These are phyloP conservation scores for Pantherophis alleghaniensis DNA, from an alignment of 2,797 vertebrate species.

Conservation along the genomic window DNA sequence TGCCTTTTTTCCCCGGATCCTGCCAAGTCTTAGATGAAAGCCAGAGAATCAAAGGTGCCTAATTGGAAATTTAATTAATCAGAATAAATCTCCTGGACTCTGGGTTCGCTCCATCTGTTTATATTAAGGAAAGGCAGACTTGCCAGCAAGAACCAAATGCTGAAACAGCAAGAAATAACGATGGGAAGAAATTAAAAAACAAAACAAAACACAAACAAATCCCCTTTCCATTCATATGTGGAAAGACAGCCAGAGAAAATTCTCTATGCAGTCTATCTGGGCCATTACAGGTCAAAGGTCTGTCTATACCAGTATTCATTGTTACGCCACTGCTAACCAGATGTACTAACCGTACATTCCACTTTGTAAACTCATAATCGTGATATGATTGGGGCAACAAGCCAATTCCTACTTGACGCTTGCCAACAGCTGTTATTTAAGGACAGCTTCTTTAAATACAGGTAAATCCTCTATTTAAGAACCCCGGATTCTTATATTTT, in stretches of 20 bases:
- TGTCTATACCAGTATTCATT: neutral
- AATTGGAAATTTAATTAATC: slow-evolving; percentile 44
- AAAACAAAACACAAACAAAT: neutral
- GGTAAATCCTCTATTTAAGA: neutral
- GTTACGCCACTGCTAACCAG: neutral
- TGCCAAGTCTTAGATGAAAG: neutral
- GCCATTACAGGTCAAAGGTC: neutral
- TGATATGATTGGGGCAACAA: neutral
- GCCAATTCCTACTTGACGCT: neutral
- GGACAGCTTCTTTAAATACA: neutral
- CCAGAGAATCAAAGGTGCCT: slow-evolving; percentile 29
- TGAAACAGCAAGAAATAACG: neutral
- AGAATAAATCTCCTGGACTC: slow-evolving; percentile 34
- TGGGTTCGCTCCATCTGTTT: slow-evolving; percentile 27
- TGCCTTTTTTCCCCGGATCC: neutral
- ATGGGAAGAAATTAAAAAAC: neutral
- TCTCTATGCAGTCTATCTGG: neutral
- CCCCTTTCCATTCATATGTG: neutral
- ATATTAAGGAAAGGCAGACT: slow-evolving; percentile 6
- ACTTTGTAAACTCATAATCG: neutral
- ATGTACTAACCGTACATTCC: neutral
- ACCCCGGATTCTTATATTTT: neutral
- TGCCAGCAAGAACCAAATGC: slow-evolving; percentile 15
- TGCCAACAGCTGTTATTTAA: neutral
- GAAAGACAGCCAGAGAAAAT: neutral